These are phyloP conservation scores for Spodoptera exigua DNA, from an alignment of 2,888 invertebrate species.

Conservation along the genomic window DNA sequence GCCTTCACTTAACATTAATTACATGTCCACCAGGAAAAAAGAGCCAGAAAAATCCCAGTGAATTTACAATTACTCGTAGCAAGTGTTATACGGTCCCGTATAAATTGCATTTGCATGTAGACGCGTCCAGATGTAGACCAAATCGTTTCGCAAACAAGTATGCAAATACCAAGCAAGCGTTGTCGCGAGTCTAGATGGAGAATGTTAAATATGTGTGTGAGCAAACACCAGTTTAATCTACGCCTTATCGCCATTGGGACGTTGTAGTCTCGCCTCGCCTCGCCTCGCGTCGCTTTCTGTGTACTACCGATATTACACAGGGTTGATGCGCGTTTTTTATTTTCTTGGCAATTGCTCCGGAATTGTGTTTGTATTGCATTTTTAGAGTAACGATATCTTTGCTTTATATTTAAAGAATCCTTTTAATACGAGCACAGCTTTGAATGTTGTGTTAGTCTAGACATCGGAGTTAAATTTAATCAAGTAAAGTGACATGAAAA, in stretches of 20 bases:
- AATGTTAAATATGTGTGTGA: conserved; percentile 85
- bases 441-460: too few relatives aligned
- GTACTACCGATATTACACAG: conserved; percentile 48
- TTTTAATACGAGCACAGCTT: too few relatives aligned
- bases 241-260: conserved; percentile 78
- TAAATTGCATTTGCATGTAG: conserved; percentile 76
- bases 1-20: conserved; percentile 41
- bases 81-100: conserved; percentile 60
- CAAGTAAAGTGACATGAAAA: too few relatives aligned
- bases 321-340: conserved; percentile 46
- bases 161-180: conserved; percentile 81
- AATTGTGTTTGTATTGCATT: conserved; percentile 13
- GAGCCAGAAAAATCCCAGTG: conserved; percentile 40
- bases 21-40: conserved; percentile 38
- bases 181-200: conserved; percentile 79
- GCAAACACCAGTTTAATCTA: conserved; percentile 87
- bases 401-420: not conserved
- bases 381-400: not conserved
- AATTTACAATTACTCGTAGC: conserved; percentile 56
- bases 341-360: conserved; percentile 20
- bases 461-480: too few relatives aligned
- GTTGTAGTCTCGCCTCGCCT: conserved; percentile 52
- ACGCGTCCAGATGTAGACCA: conserved; percentile 77
- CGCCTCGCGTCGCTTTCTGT: conserved; percentile 43
- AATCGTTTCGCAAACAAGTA: conserved; percentile 84